phyloP scores from a whole-genome alignment of 2,113 vertebrate genomes.

The Marcusenius ussheri region DNA sequence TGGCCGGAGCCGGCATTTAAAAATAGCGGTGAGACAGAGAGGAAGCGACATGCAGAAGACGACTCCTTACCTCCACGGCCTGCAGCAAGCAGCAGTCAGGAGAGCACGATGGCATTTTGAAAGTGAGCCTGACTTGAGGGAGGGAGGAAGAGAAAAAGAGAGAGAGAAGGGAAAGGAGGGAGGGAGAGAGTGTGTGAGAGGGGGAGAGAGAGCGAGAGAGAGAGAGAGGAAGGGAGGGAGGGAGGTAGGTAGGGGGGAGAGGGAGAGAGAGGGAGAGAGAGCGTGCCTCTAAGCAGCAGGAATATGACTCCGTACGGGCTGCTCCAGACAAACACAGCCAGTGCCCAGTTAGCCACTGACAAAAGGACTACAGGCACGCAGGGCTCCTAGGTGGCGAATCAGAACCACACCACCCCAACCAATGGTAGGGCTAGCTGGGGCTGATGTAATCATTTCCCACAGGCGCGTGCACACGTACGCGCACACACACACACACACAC shows the following conservation, averaged over 20 bases:
- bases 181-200: neutral
- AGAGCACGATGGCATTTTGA: conserved; percentile 86
- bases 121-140: conserved; percentile 47
- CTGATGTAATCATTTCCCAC: conserved; percentile 69
- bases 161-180: neutral
- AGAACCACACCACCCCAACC: conserved; percentile 57
- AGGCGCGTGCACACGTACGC: conserved; percentile 32
- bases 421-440: conserved; percentile 53
- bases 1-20: neutral
- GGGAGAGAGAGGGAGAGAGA: neutral
- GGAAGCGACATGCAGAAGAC: neutral
- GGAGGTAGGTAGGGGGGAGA: neutral
- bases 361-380: conserved; percentile 54
- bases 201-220: neutral
- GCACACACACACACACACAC: neutral
- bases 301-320: neutral
- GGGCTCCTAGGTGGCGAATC: conserved; percentile 64
- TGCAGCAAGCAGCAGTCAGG: conserved; percentile 80
- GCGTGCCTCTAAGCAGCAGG: neutral
- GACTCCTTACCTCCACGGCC: conserved; percentile 75
- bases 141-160: conserved; percentile 21
- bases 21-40: conserved; percentile 14
- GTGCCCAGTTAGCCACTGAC: conserved; percentile 46
- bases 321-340: neutral
- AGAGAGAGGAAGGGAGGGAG: neutral